Conservation (phyloP, 2,888 invertebrate genomes). For the Myopa testacea region DNA sequence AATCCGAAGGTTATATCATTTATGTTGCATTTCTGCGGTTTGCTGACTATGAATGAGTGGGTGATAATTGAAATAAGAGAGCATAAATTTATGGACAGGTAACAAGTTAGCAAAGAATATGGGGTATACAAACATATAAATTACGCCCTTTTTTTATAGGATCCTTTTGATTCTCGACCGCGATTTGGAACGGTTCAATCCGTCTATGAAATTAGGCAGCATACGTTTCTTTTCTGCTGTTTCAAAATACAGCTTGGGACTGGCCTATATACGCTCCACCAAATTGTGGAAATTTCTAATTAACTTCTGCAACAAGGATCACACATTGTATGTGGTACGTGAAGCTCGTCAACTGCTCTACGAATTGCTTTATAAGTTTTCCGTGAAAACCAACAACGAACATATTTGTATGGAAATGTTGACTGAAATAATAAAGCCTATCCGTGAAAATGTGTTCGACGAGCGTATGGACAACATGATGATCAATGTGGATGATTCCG, state of each 20-base stretch:
- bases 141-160: conserved; percentile 47
- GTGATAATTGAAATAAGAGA: conserved; percentile 72
- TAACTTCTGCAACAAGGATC: conserved; percentile 74
- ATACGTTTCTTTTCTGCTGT: conserved; percentile 74
- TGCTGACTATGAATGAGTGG: conserved; percentile 72
- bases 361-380: conserved; percentile 71
- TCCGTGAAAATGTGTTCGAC: conserved; percentile 71
- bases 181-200: conserved; percentile 64
- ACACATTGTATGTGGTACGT: conserved; percentile 79
- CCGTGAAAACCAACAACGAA: conserved; percentile 68
- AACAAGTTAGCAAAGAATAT: not conserved
- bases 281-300: conserved; percentile 77
- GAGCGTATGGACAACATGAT: conserved; percentile 54
- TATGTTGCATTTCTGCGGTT: conserved; percentile 74
- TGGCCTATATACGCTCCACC: conserved; percentile 74
- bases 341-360: conserved; percentile 76
- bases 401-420: conserved; percentile 72
- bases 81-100: conserved; percentile 63
- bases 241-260: conserved; percentile 74
- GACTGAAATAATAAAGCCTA: conserved; percentile 71
- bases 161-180: conserved; percentile 53
- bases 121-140: not conserved
- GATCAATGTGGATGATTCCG: conserved; percentile 69
- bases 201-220: conserved; percentile 77
- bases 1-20: conserved; percentile 72